These are phyloP conservation scores for Monopterus albus DNA, from an alignment of 2,113 vertebrate species.

Conservation along the genomic window DNA sequence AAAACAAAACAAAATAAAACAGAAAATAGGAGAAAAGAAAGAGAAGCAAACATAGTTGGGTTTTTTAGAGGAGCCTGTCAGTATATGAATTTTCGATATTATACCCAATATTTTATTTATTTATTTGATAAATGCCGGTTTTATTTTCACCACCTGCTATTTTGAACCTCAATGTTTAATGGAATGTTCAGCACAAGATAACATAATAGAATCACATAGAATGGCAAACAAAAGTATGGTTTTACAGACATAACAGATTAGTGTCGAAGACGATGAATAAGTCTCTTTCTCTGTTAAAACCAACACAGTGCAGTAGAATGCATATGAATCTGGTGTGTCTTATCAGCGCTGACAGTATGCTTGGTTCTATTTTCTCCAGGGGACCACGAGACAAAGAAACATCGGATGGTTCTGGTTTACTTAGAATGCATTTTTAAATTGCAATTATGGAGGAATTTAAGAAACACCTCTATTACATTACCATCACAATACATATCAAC, in stretches of 20 bases:
- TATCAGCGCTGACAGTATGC: slow-evolving; percentile 65
- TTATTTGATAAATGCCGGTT: too few species aligned
- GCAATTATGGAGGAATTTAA: slow-evolving; percentile 26
- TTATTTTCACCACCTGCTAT: slow-evolving; percentile 65
- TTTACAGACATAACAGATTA: slow-evolving; percentile 62
- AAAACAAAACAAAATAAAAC: too few species aligned
- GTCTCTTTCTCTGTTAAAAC: slow-evolving; percentile 54
- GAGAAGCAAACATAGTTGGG: slow-evolving; percentile 11
- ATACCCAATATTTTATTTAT: slow-evolving; percentile 61
- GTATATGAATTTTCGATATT: slow-evolving; percentile 58
- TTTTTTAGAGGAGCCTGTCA: slow-evolving; percentile 25
- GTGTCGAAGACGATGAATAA: slow-evolving; percentile 68
- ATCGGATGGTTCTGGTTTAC: slow-evolving; percentile 14
- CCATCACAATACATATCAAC: slow-evolving; percentile 51
- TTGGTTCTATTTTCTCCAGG: slow-evolving; percentile 53
- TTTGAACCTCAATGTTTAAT: slow-evolving; percentile 55
- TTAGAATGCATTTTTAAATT: slow-evolving; percentile 16
- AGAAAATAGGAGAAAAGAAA: not conserved
- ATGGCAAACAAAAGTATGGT: slow-evolving; percentile 40
- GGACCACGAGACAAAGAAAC: slow-evolving; percentile 15
- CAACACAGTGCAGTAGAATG: slow-evolving; percentile 36
- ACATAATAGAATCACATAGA: slow-evolving; percentile 54
- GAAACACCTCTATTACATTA: slow-evolving; percentile 32
- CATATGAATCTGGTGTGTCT: slow-evolving; percentile 43
- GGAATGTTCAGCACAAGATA: slow-evolving; percentile 53